Base-by-base conservation (phyloP, 2,797 vertebrate genomes). In the Linurgus olivaceus region DNA sequence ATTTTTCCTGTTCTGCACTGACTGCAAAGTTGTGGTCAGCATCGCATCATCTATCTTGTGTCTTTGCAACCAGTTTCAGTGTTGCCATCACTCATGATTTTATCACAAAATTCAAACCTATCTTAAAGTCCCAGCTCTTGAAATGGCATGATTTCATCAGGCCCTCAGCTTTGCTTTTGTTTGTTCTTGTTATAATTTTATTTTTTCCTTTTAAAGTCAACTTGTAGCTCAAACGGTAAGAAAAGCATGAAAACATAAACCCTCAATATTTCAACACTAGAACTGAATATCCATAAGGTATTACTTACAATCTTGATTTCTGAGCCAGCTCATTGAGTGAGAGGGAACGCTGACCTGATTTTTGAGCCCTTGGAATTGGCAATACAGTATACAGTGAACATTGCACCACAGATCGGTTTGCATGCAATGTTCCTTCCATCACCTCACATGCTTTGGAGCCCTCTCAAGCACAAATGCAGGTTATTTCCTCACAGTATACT, bases 1-100 rank as follows among this genome's bases (percentile, higher is more conserved):
- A 93, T 95, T 94, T 94, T 94, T 93, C 95, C 93, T 95, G 89
- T 91, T 93, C 87, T 81, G 73, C 86, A 92, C 74, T 87, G 96
- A 95, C 94, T 95, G 93, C 85, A 67, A 91, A 86, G 87, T 72
- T 95, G 95, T 84, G 93, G 85, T 95, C 96, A 96, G 79, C 48
- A 1, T 94, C 95, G 3, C 74, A 85, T 89, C 84, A 88, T 87
- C 89, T 86, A 48, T 94, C 67, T 88, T 78, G 44, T 78, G 59
- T 88, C 93, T 96, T 70, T 94, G 85, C 76, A 95, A 81, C 89
- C 91, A 76, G 82, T 93, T 92, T 95, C 94, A 78, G 79, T 59
- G 85, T 88, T 96, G 75, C 66, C 86, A 92, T 68, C 52, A 96
- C 89, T 94, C 87, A 94, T 1, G 58, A 96, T 95, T 96, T 96